Evolutionary conservation across 2,797 vertebrate species (phyloP), one percentile per base, ranked within the genome.

Genomic region (Echeneis naucrates): DNA sequence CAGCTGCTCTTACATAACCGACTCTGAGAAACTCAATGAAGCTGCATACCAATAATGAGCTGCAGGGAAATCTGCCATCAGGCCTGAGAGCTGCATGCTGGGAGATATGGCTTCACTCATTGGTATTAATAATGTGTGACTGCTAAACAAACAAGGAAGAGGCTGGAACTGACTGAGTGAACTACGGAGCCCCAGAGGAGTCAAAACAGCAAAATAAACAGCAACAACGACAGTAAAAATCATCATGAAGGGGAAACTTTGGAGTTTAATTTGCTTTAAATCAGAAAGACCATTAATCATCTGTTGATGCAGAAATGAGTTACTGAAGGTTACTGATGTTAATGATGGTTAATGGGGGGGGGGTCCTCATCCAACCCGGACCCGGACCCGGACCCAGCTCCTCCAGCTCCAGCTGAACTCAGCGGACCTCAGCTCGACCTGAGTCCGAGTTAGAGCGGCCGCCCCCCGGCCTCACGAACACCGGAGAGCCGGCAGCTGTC

Each of bases 1-100:
- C 38, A 82, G 91, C 94, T 91, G 90, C 90, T 92, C 93, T 96
- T 97, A 96, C 89, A 91, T 96, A 96, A 96, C 91, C 19, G 4
- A 26, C 69, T 56, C 93, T 87, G 87, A 91, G 92, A 93, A 93
- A 92, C 93, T 93, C 93, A 92, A 92, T 92, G 91, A 91, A 92
- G 90, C 84, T 63, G 77, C 80, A 80, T 68, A 63, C 91, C 68
- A 71, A 57, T 70, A 58, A 68, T 32, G 57, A 56, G 68, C 77
- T 47, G 57, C 72, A 68, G 81, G 81, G 73, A 79, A 78, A 63
- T 71, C 48, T 68, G 59, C 57, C 33, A 59, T 68, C 55, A 74
- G 76, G 64, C 68, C 80, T 9, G 30, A 56, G 75, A 64, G 72
- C 59, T 72, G 68, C 68, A 59, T 70, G 72, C 75, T 27, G 48